These are phyloP conservation scores for Cuniculus paca DNA, from an alignment of 2,797 vertebrate species.

Conservation along the genomic window DNA sequence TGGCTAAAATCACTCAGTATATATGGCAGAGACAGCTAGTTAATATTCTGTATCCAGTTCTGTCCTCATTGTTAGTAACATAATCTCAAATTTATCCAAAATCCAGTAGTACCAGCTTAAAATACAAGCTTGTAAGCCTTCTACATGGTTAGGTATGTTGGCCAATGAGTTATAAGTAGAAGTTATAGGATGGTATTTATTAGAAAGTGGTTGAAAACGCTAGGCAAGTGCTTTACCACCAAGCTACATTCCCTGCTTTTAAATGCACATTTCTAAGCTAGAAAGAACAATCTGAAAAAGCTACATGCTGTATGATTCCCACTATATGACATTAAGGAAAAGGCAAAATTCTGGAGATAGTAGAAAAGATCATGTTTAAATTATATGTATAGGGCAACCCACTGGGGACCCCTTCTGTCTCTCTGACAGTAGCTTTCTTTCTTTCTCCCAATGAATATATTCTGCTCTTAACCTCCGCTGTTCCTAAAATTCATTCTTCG, in stretches of 20 bases:
- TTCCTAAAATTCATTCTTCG: too few relatives aligned
- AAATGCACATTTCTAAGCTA: not conserved
- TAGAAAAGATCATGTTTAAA: conserved; percentile 27
- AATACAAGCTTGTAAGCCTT: not conserved
- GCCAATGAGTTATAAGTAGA: not conserved
- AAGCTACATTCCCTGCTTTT: not conserved
- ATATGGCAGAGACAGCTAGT: not conserved
- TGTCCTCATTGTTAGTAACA: not conserved
- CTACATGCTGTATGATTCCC: not conserved
- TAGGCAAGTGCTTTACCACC: not conserved
- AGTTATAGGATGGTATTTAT: not conserved
- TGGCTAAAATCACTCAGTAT: not conserved
- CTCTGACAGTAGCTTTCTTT: too few relatives aligned
- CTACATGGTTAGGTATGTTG: not conserved
- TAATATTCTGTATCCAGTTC: conserved; percentile 39
- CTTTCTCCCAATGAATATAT: too few relatives aligned
- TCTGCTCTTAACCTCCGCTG: too few relatives aligned
- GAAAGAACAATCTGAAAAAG: not conserved
- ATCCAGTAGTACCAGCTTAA: not conserved
- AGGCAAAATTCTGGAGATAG: not conserved
- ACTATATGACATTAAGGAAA: not conserved
- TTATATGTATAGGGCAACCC: too few relatives aligned
- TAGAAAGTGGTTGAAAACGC: not conserved
- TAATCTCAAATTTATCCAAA: conserved; percentile 44
- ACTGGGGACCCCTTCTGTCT: too few relatives aligned